Percentiles rank a stretch among this genome's conserved stretches.
Evolutionary conservation across 2,888 invertebrate genomes (phyloP).

Genomic region (Idaea aversata): DNA sequence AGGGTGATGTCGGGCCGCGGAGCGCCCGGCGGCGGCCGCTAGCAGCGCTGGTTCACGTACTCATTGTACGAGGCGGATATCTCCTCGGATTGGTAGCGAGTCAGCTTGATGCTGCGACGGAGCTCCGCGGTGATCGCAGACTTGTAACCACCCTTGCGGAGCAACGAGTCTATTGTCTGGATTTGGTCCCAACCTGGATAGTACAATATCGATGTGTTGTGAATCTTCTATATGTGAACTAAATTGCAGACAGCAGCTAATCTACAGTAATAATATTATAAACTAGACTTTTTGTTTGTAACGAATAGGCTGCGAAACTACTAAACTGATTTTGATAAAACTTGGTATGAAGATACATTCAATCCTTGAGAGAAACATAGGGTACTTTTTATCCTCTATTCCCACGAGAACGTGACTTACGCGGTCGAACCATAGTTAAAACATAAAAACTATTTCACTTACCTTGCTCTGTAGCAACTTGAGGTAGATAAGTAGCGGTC

Average conservation of each 20-base stretch:
- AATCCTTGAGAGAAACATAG: too few relatives aligned
- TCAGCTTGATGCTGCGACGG: conserved; percentile 94
- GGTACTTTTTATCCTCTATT: too few relatives aligned
- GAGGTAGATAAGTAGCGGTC: conserved; percentile 98
- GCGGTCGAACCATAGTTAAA: not conserved
- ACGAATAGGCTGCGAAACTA: too few relatives aligned
- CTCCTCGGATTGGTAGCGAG: conserved; percentile 98
- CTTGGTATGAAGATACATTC: too few relatives aligned
- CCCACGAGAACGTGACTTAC: too few relatives aligned
- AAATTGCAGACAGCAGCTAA: too few relatives aligned
- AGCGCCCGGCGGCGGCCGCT: conserved; percentile 81
- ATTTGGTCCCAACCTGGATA: conserved; percentile 97
- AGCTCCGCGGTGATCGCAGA: conserved; percentile 93
- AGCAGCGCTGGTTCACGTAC: conserved; percentile 88
- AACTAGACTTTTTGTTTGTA: too few relatives aligned
- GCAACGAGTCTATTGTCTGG: conserved; percentile 98
- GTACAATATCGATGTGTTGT: not conserved
- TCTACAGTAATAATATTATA: too few relatives aligned
- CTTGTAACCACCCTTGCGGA: conserved; percentile 98
- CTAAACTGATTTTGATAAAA: too few relatives aligned
- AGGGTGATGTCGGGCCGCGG: conserved; percentile 29
- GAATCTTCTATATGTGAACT: too few relatives aligned
- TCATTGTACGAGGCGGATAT: conserved; percentile 93
- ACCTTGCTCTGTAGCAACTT: conserved; percentile 99
- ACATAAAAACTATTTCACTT: conserved; percentile 12